These are phyloP conservation scores for Astreopora myriophthalma DNA, from an alignment of 64 coral and sea anemone species.

Conservation along the genomic window DNA sequence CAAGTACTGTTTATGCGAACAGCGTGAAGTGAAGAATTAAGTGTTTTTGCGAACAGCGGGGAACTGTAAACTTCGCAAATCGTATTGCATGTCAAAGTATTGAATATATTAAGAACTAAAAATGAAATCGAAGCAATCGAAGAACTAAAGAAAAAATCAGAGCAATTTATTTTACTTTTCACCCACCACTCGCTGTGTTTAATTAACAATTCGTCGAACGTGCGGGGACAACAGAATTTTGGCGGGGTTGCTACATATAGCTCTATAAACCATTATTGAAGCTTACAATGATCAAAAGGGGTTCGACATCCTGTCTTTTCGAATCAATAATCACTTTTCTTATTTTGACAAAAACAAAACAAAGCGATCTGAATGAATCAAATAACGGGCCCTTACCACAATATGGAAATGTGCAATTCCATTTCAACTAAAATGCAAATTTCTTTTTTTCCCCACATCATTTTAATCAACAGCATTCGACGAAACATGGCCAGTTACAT, in stretches of 20 bases:
- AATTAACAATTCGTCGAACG: background rate
- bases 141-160: no score
- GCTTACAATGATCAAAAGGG: no score
- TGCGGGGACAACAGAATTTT: no score
- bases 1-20: background rate
- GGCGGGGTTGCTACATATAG: no score
- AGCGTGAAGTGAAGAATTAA: no score
- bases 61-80: background rate
- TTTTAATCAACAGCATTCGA: background rate
- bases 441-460: background rate
- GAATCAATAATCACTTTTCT: background rate
- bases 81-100: background rate
- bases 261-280: no score
- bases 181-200: background rate
- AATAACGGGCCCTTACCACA: background rate
- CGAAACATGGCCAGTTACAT: background rate
- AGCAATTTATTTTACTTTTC: no score
- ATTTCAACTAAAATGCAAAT: background rate
- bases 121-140: background rate
- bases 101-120: background rate
- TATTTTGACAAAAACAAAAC: constrained; percentile 3
- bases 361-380: background rate
- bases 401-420: background rate
- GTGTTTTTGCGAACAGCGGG: background rate
- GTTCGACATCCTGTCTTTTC: background rate